A percentile compares a stretch with the other conserved stretches of the same genome.
These are phyloP conservation scores for Spatulosminthurus flaviceps DNA, from an alignment of 2,888 invertebrate genomes.

Conservation along the genomic window DNA sequence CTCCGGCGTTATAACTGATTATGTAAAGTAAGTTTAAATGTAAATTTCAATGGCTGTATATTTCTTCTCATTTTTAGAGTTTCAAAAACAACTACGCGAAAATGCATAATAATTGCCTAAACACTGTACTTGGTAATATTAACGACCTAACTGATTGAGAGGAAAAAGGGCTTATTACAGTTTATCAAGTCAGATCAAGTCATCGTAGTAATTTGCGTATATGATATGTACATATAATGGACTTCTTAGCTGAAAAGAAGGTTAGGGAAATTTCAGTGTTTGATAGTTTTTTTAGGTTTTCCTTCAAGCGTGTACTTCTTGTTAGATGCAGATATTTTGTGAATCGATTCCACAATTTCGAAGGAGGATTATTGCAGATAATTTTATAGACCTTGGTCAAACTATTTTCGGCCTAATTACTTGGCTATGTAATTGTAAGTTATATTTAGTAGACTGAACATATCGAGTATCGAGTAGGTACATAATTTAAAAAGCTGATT, in stretches of 20 bases:
- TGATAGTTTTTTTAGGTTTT: not conserved
- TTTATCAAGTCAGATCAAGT: not conserved
- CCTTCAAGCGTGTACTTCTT: too few species aligned
- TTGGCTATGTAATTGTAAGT: not conserved
- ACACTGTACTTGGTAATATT: not conserved
- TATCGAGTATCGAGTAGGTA: too few species aligned
- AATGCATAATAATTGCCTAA: too few species aligned
- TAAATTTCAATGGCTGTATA: too few species aligned
- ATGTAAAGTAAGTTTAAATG: too few species aligned
- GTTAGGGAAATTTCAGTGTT: not conserved
- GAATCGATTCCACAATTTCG: not conserved
- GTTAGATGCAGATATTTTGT: not conserved
- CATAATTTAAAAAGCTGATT: not conserved
- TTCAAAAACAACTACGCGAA: too few species aligned
- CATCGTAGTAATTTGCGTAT: not conserved
- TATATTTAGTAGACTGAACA: conserved; percentile 14
- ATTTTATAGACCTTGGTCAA: conserved; percentile 1
- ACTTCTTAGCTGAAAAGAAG: not conserved
- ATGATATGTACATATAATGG: not conserved
- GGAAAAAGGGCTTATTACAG: not conserved
- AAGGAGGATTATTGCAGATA: not conserved
- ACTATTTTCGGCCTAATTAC: not conserved
- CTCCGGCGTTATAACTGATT: too few species aligned
- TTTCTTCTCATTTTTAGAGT: too few species aligned
- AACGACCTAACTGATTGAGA: conserved; percentile 1